Percentiles rank a stretch among this genome's conserved stretches.
phyloP scores from a whole-genome alignment of 2,888 invertebrate species.

The Drosophila conformis region DNA sequence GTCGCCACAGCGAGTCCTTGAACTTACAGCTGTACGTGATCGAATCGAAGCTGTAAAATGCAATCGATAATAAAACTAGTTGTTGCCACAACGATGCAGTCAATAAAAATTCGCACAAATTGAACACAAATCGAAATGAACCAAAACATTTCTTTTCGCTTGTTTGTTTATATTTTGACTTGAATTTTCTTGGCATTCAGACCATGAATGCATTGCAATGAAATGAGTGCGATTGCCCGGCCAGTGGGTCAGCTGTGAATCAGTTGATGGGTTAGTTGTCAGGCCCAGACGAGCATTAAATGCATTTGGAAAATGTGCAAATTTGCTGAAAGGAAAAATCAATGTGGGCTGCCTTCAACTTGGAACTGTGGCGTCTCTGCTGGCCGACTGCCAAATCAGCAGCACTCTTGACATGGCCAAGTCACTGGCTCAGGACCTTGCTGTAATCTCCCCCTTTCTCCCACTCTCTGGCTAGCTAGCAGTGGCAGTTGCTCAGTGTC shows the following conservation, averaged over 20 bases:
- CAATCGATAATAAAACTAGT: slow-evolving; percentile 14
- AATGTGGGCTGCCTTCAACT: slow-evolving; percentile 64
- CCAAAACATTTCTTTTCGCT: slow-evolving; percentile 18
- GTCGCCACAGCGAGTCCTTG: slow-evolving; percentile 41
- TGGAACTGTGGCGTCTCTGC: slow-evolving; percentile 35
- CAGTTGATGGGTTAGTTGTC: slow-evolving; percentile 2
- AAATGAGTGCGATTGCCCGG: background rate
- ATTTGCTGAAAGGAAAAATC: slow-evolving; percentile 49
- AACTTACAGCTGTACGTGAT: slow-evolving; percentile 41
- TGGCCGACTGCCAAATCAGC: slow-evolving; percentile 70
- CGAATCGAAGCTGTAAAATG: slow-evolving; percentile 12
- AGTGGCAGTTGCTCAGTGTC: slow-evolving; percentile 31
- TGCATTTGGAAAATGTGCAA: slow-evolving; percentile 24
- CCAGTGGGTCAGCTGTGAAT: slow-evolving; percentile 6
- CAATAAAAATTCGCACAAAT: slow-evolving; percentile 40
- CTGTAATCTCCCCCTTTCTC: background rate
- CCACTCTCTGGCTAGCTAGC: background rate
- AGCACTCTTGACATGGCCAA: slow-evolving; percentile 63
- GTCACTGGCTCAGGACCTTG: slow-evolving; percentile 42
- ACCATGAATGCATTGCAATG: background rate
- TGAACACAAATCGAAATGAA: slow-evolving; percentile 26
- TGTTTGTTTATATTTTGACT: background rate
- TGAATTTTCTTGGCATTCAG: slow-evolving; percentile 11
- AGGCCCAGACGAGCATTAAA: slow-evolving; percentile 1
- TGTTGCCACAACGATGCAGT: slow-evolving; percentile 15